Conservation (phyloP, 1,140 invertebrate species). For the Megathymus violae region DNA sequence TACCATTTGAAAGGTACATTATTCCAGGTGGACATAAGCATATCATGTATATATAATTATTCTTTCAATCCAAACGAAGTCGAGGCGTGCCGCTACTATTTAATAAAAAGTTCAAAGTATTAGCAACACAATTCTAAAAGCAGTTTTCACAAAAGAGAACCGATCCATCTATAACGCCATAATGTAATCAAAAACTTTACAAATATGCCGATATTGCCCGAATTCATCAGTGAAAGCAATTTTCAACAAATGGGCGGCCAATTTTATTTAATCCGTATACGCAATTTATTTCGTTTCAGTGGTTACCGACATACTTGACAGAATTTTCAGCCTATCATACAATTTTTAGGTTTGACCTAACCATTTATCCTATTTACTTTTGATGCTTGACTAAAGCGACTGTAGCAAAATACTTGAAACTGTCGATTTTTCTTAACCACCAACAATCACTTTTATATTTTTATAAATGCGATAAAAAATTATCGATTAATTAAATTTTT, state of each 20-base stretch:
- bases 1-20: too few relatives aligned
- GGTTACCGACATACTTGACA: slow-evolving; percentile 1
- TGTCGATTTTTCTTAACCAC: too few relatives aligned
- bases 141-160: slow-evolving; percentile 6
- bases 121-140: slow-evolving; percentile 5
- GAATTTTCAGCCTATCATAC: neutral
- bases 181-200: slow-evolving; percentile 24
- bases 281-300: slow-evolving; percentile 18
- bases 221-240: slow-evolving; percentile 22
- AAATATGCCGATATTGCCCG: slow-evolving; percentile 22
- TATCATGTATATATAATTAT: too few relatives aligned
- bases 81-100: too few relatives aligned
- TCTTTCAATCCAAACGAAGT: too few relatives aligned
- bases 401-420: too few relatives aligned
- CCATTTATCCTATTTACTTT: too few relatives aligned
- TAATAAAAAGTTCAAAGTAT: slow-evolving; percentile 5
- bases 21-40: too few relatives aligned
- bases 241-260: slow-evolving; percentile 13
- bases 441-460: too few relatives aligned
- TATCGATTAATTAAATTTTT: too few relatives aligned
- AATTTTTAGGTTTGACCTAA: neutral
- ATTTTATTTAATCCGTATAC: slow-evolving; percentile 15
- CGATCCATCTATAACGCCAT: slow-evolving; percentile 15
- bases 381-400: too few relatives aligned
- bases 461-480: too few relatives aligned